Evolutionary conservation across 2,113 vertebrate species (phyloP).

Genomic region (Neodon shergylaensis): DNA sequence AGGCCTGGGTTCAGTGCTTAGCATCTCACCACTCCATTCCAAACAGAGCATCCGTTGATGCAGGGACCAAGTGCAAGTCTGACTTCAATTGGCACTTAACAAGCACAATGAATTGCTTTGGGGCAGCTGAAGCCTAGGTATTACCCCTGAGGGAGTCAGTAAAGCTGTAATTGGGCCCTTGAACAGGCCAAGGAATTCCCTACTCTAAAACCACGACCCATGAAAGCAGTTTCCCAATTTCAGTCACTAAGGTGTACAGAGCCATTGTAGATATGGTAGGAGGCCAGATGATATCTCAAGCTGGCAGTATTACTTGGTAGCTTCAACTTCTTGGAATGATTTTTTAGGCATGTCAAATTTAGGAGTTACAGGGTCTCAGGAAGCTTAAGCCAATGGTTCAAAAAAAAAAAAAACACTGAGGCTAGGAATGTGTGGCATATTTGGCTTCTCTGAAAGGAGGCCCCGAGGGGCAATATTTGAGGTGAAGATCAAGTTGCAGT

Average conservation of each 20-base stretch:
- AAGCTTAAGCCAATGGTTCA: not conserved
- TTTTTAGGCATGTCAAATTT: not conserved
- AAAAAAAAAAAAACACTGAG: not conserved
- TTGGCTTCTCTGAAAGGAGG: not conserved
- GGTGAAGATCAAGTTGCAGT: not conserved
- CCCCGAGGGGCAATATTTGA: not conserved
- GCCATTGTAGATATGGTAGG: not conserved
- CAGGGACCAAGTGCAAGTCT: not conserved
- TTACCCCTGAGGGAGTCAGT: not conserved
- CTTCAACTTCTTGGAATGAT: not conserved
- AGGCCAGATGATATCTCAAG: not conserved
- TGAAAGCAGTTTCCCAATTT: no score
- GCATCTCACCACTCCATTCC: not conserved
- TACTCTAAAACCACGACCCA: not conserved
- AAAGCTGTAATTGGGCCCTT: not conserved
- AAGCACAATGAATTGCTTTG: not conserved
- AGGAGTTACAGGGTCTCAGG: not conserved
- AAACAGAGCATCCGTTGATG: not conserved
- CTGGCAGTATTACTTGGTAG: not conserved
- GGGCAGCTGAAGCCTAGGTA: not conserved
- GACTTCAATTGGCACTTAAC: not conserved
- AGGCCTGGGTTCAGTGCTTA: not conserved
- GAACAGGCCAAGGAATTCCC: not conserved
- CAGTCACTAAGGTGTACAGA: not conserved
- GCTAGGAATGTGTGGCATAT: not conserved